These are phyloP conservation scores for Empis livida DNA, from an alignment of 2,888 invertebrate genomes.

Conservation along the genomic window DNA sequence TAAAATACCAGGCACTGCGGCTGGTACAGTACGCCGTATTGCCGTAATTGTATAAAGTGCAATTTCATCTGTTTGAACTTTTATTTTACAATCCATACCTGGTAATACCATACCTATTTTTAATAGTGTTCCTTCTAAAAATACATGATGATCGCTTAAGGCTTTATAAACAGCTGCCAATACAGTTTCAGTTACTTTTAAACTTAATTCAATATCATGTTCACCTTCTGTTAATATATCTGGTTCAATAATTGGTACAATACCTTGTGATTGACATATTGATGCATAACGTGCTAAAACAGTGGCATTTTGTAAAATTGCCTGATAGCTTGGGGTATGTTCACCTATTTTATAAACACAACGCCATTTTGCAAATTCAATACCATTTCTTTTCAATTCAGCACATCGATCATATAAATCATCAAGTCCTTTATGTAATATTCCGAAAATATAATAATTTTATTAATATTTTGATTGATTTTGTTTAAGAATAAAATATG, in stretches of 20 bases:
- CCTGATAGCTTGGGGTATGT: constrained; percentile 71
- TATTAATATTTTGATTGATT: too few relatives aligned
- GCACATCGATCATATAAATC: constrained; percentile 79
- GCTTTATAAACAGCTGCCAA: constrained; percentile 88
- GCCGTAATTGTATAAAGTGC: constrained; percentile 83
- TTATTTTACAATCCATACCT: constrained; percentile 52
- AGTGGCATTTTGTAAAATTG: constrained; percentile 82
- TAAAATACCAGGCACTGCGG: constrained; percentile 81
- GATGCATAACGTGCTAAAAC: constrained; percentile 88
- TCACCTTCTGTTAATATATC: constrained; percentile 91
- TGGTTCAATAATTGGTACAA: constrained; percentile 97
- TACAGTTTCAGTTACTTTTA: constrained; percentile 84
- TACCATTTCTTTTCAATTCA: constrained; percentile 87
- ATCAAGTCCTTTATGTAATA: too few relatives aligned
- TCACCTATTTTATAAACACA: constrained; percentile 80
- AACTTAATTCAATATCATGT: constrained; percentile 76
- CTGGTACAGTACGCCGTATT: constrained; percentile 79
- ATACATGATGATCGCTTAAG: constrained; percentile 86
- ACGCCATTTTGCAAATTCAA: constrained; percentile 94
- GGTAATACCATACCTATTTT: constrained; percentile 96
- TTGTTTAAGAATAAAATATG: too few relatives aligned
- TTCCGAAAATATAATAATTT: too few relatives aligned
- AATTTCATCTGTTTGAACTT: constrained; percentile 61
- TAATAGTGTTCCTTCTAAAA: constrained; percentile 84
- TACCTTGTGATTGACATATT: constrained; percentile 82